Evolutionary conservation across 2,888 invertebrate genomes (phyloP), one percentile per base, ranked within the genome.

Genomic region (Leptopilina myrica): DNA sequence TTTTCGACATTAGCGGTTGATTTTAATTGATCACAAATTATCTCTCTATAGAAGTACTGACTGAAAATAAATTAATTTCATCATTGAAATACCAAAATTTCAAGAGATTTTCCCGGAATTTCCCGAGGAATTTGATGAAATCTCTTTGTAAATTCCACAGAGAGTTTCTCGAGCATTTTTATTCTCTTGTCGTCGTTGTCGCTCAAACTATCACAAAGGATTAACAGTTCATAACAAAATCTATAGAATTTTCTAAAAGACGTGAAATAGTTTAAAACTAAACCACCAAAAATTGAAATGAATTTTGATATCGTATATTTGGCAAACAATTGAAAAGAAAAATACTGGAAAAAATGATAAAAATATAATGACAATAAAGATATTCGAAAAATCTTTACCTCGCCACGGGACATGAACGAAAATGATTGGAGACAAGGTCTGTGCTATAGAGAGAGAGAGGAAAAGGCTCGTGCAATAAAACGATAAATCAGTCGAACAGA

Each of bases 401-500:
- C 56, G 26, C 40, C n/a, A 15, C 56, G 56, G 15, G 33, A 43
- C 53, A 40, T 7, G 46, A 46, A 53, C 56, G 73, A 80, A 33
- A 33, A 33, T 73, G 76, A 73, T 73, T 73, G 56, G 26, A 73
- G 56, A 53, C 49, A 69, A 69, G 56, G 9, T 9, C 56, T 56
- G 12, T 49, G 73, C 40, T 8, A 11, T 26, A 64, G 64, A 33
- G 33, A 64, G 40, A 33, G 33, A 26, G 9, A 64, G 78, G 77
- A 65, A 76, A 81, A 64, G 82, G 77, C 80, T 82, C 80, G 84
- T 82, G 85, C 86, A 86, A 89, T 85, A 83, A 84, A 84, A 83
- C 82, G 84, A 84, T 88, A 89, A 89, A 89, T 88, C 88, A 88
- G 85, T 77, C 82, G 86, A 87, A 89, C 86, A 85, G 86, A 87